Conservation (phyloP, 2,797 vertebrate species). For the Falco biarmicus region DNA sequence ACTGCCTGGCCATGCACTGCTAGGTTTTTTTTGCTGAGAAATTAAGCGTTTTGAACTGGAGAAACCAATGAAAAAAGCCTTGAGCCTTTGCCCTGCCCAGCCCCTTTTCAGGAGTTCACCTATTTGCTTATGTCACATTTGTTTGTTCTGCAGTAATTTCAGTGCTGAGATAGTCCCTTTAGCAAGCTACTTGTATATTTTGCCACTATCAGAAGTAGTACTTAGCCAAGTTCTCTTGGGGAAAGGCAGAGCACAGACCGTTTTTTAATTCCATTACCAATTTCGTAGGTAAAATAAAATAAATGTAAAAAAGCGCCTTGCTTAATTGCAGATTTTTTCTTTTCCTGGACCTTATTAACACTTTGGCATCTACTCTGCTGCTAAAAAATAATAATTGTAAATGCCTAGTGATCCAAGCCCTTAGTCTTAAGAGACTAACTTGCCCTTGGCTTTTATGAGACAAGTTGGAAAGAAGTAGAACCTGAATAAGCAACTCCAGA, state of each 20-base stretch:
- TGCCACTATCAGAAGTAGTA: slow-evolving; percentile 10
- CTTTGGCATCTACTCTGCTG: neutral
- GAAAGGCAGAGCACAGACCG: neutral
- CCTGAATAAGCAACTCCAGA: neutral
- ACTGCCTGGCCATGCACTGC: neutral
- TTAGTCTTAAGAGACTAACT: neutral
- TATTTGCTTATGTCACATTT: slow-evolving; percentile 60
- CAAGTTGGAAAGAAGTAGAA: neutral
- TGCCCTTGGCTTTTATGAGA: neutral
- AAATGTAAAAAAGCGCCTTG: neutral
- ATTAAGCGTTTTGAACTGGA: slow-evolving; percentile 16
- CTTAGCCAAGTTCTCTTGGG: neutral
- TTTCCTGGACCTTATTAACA: neutral
- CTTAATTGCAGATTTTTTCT: neutral
- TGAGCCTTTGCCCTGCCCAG: neutral
- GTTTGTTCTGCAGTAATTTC: slow-evolving; percentile 68
- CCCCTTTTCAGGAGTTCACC: slow-evolving; percentile 38
- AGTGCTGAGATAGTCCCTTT: slow-evolving; percentile 9
- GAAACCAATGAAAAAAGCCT: neutral
- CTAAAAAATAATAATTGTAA: neutral
- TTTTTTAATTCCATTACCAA: neutral
- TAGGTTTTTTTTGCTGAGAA: neutral
- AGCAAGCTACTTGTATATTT: neutral
- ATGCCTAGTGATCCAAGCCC: neutral
- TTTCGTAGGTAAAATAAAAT: neutral